Percentiles rank a stretch among this genome's conserved stretches.
These are phyloP conservation scores for Struthidea cinerea DNA, from an alignment of 2,113 vertebrate genomes.

Conservation along the genomic window DNA sequence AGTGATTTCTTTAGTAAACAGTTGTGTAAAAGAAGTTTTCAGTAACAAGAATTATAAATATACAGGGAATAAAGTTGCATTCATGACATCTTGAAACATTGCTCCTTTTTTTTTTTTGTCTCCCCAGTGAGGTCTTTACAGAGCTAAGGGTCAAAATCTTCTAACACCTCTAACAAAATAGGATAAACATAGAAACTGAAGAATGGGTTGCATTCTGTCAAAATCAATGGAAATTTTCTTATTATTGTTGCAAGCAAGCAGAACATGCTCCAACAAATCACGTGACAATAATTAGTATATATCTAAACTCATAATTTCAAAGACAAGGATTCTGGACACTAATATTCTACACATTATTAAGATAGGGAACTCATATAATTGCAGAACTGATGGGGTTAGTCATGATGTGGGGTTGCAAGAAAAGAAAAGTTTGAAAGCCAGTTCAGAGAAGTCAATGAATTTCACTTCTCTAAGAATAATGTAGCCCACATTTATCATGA, in stretches of 20 bases:
- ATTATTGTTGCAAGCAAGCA: background rate
- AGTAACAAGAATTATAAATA: background rate
- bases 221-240: background rate
- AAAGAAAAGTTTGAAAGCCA: background rate
- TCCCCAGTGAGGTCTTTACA: background rate
- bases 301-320: background rate
- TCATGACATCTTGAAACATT: background rate
- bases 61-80: background rate
- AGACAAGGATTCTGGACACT: background rate
- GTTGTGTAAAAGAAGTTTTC: background rate
- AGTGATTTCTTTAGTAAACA: background rate
- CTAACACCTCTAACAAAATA: background rate
- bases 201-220: background rate
- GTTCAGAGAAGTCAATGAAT: background rate
- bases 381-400: background rate
- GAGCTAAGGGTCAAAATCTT: background rate
- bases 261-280: background rate
- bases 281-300: background rate
- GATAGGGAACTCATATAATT: background rate
- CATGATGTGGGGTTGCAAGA: background rate
- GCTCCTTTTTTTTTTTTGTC: background rate
- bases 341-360: background rate
- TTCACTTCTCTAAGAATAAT: background rate
- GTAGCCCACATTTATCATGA: background rate
- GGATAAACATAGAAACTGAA: conserved; percentile 1